Evolutionary conservation across 2,888 invertebrate genomes (phyloP).

Genomic region (Volucella zonaria): DNA sequence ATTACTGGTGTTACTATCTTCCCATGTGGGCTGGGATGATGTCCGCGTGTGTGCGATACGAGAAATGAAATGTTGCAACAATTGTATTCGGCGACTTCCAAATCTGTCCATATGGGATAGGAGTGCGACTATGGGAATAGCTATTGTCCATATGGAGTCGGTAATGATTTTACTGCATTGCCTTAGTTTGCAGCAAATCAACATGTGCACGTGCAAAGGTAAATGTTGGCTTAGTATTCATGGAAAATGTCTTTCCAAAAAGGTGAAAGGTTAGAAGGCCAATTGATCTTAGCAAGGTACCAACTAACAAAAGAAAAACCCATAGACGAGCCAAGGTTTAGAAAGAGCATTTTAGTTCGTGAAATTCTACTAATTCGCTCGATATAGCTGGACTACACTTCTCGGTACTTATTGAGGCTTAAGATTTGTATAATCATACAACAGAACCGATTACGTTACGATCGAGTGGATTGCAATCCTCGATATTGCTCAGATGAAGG

Average conservation of each 20-base stretch:
- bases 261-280: too few species aligned
- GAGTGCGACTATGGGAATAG: constrained; percentile 25
- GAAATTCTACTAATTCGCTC: too few species aligned
- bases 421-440: too few species aligned
- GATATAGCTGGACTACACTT: too few species aligned
- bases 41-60: constrained; percentile 67
- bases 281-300: neutral
- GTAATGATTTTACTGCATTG: constrained; percentile 19
- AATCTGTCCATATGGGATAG: constrained; percentile 58
- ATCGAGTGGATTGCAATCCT: too few species aligned
- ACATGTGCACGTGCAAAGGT: neutral
- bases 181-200: constrained; percentile 17
- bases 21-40: constrained; percentile 60
- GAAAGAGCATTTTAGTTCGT: too few species aligned
- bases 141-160: constrained; percentile 6
- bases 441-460: too few species aligned
- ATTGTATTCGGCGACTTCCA: constrained; percentile 45
- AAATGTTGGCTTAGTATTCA: too few species aligned
- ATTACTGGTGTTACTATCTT: constrained; percentile 19
- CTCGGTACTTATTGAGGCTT: too few species aligned
- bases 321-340: too few species aligned
- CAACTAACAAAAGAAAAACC: neutral
- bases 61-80: constrained; percentile 70
- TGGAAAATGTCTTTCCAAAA: neutral
- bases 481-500: too few species aligned